A percentile compares a stretch with the other conserved stretches of the same genome.
Conservation (phyloP, 2,113 vertebrate genomes). For the Euleptes europaea region DNA sequence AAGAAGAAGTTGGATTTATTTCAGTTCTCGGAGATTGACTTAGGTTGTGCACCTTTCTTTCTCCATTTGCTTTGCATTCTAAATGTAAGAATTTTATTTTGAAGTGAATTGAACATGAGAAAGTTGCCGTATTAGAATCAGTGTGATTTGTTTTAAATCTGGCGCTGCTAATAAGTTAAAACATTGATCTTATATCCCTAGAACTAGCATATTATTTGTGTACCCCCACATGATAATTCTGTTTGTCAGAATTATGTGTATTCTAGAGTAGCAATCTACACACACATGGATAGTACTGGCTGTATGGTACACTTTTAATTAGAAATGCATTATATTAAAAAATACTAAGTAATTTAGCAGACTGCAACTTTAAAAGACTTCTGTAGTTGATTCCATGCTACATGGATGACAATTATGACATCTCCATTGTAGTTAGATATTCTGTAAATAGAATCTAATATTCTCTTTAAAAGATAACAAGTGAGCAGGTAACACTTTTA, state of each 20-base stretch:
- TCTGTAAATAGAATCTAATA: conserved; percentile 29
- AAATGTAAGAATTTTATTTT: conserved; percentile 3
- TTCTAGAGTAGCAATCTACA: conserved; percentile 1
- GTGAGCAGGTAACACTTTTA: not conserved
- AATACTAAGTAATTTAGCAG: conserved; percentile 26
- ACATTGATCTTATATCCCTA: conserved; percentile 38
- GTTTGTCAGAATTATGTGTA: conserved; percentile 38
- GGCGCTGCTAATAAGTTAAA: conserved; percentile 32
- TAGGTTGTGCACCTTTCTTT: not conserved
- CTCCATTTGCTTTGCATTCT: conserved; percentile 1
- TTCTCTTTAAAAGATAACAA: not conserved
- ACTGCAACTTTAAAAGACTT: conserved; percentile 35
- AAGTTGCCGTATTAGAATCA: not conserved
- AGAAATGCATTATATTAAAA: conserved; percentile 36
- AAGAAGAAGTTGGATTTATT: not conserved
- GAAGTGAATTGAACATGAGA: not conserved
- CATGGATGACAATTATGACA: conserved; percentile 7
- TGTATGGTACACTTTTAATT: conserved; percentile 16
- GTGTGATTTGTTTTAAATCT: not conserved
- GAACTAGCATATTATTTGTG: conserved; percentile 6
- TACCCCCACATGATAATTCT: conserved; percentile 46
- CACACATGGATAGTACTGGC: not conserved
- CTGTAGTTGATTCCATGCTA: conserved; percentile 39
- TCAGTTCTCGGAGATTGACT: not conserved
- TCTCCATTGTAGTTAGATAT: not conserved